These are phyloP conservation scores for Rafetus swinhoei DNA, from an alignment of 2,113 vertebrate genomes.

Conservation along the genomic window DNA sequence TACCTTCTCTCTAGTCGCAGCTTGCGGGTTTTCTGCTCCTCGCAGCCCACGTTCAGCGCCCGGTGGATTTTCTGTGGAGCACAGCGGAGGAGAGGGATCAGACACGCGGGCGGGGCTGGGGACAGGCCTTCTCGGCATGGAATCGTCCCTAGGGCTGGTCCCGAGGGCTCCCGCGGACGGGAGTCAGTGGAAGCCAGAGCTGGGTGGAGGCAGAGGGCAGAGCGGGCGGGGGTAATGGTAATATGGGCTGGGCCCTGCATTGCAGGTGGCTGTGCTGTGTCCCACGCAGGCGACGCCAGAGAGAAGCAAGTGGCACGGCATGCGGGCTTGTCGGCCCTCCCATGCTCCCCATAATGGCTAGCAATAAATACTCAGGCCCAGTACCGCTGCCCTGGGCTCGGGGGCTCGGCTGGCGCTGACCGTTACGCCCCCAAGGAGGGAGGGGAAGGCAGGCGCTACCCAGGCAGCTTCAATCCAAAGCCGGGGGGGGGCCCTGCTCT, in stretches of 20 bases:
- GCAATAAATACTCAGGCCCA: too few species aligned
- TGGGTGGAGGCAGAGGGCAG: background rate
- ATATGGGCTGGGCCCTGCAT: background rate
- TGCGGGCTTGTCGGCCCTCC: background rate
- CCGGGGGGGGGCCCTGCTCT: background rate
- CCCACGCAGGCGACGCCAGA: background rate
- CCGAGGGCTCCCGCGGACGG: too few species aligned
- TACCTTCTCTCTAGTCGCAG: constrained; percentile 81
- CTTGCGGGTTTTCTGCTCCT: constrained; percentile 71
- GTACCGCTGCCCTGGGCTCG: too few species aligned
- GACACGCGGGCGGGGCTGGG: too few species aligned
- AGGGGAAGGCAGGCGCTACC: too few species aligned
- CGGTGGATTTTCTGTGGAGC: constrained; percentile 90
- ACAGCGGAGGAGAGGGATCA: background rate
- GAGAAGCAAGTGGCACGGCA: accelerated
- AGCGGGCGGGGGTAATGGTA: background rate
- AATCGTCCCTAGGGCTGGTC: too few species aligned
- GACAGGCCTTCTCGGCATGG: too few species aligned
- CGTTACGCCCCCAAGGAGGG: accelerated
- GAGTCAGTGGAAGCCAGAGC: too few species aligned
- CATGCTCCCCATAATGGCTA: too few species aligned
- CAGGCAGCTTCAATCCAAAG: background rate
- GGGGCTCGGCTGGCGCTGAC: background rate
- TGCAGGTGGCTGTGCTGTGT: too few species aligned
- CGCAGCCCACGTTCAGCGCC: constrained; percentile 86